Conservation (phyloP, 2,797 vertebrate species). For the Adelosebastes latens region DNA sequence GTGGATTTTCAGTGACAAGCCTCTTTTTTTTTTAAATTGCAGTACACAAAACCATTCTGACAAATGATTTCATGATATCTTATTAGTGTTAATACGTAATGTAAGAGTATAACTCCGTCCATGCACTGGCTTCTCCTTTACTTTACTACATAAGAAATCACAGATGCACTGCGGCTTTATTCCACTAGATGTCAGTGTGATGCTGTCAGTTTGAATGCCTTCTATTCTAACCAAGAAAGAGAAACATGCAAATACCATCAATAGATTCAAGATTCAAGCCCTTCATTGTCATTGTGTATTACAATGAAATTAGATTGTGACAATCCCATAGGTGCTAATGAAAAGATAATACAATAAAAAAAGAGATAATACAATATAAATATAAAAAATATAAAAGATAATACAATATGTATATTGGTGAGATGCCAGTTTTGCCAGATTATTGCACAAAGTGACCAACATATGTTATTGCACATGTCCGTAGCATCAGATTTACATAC, state of each 20-base stretch:
- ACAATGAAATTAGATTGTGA: no score
- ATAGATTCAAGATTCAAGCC: no score
- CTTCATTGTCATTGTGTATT: no score
- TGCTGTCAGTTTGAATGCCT: constrained; percentile 9
- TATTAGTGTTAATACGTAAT: background rate
- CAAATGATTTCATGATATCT: background rate
- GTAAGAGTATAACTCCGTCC: background rate
- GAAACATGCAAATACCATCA: background rate
- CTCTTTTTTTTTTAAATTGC: background rate
- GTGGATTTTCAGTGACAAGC: background rate
- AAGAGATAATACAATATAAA: no score
- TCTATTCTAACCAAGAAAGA: no score
- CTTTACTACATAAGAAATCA: background rate
- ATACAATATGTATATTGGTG: no score
- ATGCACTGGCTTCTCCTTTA: constrained; percentile 39
- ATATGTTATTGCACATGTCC: no score
- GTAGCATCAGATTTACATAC: background rate
- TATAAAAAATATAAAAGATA: no score
- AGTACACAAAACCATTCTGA: background rate
- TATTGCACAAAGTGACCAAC: no score
- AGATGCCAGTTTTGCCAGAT: no score
- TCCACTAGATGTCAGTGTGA: constrained; percentile 81
- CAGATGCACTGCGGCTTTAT: background rate
- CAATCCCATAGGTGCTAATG: no score
- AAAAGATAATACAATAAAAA: no score